Conservation (phyloP, 2,888 invertebrate species). For the Lagria hirta region DNA sequence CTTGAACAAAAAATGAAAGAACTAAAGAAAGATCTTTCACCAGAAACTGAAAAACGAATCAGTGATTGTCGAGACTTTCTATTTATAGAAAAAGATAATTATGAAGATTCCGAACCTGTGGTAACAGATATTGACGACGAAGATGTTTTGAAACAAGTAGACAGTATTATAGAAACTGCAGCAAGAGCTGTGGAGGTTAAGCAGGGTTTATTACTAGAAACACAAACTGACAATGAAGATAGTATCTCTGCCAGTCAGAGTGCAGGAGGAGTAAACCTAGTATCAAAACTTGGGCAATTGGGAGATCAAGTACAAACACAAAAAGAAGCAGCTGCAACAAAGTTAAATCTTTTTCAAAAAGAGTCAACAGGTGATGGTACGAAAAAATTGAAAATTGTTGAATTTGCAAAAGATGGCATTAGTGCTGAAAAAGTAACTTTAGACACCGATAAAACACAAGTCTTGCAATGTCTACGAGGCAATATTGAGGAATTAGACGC, state of each 20-base stretch:
- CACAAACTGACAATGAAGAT: background rate
- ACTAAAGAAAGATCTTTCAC: conserved; percentile 30
- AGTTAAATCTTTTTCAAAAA: no score
- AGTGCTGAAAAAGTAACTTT: no score
- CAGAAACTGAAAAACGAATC: conserved; percentile 14
- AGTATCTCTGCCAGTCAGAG: background rate
- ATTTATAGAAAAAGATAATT: conserved; percentile 30
- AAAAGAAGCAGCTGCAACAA: no score
- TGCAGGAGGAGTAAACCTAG: no score
- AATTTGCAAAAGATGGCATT: no score
- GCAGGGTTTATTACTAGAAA: background rate
- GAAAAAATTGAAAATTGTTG: no score
- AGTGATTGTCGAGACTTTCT: conserved; percentile 24
- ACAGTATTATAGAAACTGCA: conserved; percentile 17
- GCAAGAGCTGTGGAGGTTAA: conserved; percentile 14
- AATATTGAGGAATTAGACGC: no score
- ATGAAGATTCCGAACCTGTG: conserved; percentile 28
- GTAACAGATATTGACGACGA: conserved; percentile 23
- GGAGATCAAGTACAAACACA: no score
- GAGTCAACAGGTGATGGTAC: no score
- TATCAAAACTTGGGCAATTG: no score
- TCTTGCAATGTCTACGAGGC: no score
- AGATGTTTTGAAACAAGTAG: conserved; percentile 26
- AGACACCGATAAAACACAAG: no score
- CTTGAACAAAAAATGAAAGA: conserved; percentile 32